Evolutionary conservation across 2,797 vertebrate species (phyloP).

Genomic region (Ctenopoma kingsleyae): DNA sequence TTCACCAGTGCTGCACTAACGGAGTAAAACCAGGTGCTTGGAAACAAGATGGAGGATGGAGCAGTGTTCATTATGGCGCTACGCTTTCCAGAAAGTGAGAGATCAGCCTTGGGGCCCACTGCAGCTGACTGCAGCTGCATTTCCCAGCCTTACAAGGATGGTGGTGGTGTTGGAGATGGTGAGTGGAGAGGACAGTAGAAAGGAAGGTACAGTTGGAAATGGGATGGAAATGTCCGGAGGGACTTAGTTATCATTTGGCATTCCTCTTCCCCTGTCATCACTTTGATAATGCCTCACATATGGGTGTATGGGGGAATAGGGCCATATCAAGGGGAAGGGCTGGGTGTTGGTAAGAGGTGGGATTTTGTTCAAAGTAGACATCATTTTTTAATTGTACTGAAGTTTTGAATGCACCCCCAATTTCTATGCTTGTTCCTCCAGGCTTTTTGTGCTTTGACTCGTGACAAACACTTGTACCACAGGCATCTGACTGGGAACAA

Average conservation of each 20-base stretch:
- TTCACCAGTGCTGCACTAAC: conserved; percentile 12
- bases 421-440: conserved; percentile 17
- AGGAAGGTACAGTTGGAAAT: conserved; percentile 56
- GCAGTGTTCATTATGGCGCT: conserved; percentile 60
- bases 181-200: conserved; percentile 73
- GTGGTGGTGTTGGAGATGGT: conserved; percentile 52
- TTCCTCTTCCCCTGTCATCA: conserved; percentile 77
- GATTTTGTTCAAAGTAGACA: conserved; percentile 34
- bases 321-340: conserved; percentile 32
- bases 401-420: conserved; percentile 41
- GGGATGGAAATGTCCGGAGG: conserved; percentile 65
- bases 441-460: conserved; percentile 34
- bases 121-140: conserved; percentile 75
- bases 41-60: conserved; percentile 51
- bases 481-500: conserved; percentile 34
- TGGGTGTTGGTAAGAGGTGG: conserved; percentile 13
- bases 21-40: conserved; percentile 9
- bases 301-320: conserved; percentile 42
- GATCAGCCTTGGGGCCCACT: conserved; percentile 72
- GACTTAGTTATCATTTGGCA: conserved; percentile 75
- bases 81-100: conserved; percentile 73
- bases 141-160: conserved; percentile 49
- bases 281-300: conserved; percentile 62
- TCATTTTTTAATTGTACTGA: conserved; percentile 38
- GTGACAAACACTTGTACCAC: conserved; percentile 18